A percentile compares a stretch with the other conserved stretches of the same genome.
Evolutionary conservation across 2,888 invertebrate species (phyloP).

Genomic region (Ariolimax columbianus): DNA sequence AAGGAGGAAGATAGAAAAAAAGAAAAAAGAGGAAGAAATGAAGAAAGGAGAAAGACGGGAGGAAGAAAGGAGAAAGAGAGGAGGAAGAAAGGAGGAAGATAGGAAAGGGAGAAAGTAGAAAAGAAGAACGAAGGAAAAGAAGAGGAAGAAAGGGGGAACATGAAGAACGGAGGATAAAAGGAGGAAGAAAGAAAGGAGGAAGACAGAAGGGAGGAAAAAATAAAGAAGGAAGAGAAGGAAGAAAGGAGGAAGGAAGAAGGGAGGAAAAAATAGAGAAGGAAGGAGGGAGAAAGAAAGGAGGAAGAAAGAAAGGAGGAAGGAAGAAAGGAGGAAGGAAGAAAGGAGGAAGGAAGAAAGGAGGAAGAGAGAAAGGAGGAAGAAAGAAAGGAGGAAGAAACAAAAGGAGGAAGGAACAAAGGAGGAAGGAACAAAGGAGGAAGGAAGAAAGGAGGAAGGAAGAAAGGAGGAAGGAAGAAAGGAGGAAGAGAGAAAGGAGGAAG

Average conservation of each 20-base stretch:
- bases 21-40: no score
- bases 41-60: no score
- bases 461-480: constrained; percentile 37
- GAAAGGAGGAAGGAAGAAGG: constrained; percentile 1
- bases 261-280: no score
- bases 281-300: constrained; percentile 17
- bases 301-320: not conserved
- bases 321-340: not conserved
- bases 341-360: constrained; percentile 7
- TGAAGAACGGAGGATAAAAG: constrained; percentile 12
- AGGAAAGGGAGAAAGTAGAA: no score
- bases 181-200: constrained; percentile 1
- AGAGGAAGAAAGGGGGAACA: constrained; percentile 22
- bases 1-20: no score
- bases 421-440: no score
- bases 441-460: constrained; percentile 25
- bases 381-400: constrained; percentile 26
- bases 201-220: constrained; percentile 26
- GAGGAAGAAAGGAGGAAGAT: constrained; percentile 34
- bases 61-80: no score
- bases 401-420: no score
- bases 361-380: not conserved
- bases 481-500: constrained; percentile 37
- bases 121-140: no score
- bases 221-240: no score